Conservation (phyloP, 2,113 vertebrate genomes). For the human (Homo sapiens) region GRCh38 chr1:7803501-7804000, state of each 20-base stretch:
- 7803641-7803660: neutral
- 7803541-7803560: no score
- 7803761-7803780: slow-evolving; percentile 92
- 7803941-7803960: neutral
- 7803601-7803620: neutral
- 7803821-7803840: slow-evolving; percentile 94
- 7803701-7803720: slow-evolving; percentile 90
- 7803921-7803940: neutral
- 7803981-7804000: neutral
- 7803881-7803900: neutral
- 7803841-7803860: slow-evolving; percentile 89
- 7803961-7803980: neutral
- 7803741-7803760: slow-evolving; percentile 93
- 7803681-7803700: slow-evolving; percentile 88
- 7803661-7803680: neutral
- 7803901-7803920: neutral
- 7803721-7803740: slow-evolving; percentile 92
- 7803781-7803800: slow-evolving; percentile 96
- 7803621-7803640: neutral
- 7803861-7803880: neutral
- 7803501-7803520: no score
- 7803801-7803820: slow-evolving; percentile 93
- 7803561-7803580: no score
- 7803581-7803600: no score
- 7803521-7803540: no score